Conservation (phyloP, 2,888 invertebrate species). For the Calliopum simillimum region DNA sequence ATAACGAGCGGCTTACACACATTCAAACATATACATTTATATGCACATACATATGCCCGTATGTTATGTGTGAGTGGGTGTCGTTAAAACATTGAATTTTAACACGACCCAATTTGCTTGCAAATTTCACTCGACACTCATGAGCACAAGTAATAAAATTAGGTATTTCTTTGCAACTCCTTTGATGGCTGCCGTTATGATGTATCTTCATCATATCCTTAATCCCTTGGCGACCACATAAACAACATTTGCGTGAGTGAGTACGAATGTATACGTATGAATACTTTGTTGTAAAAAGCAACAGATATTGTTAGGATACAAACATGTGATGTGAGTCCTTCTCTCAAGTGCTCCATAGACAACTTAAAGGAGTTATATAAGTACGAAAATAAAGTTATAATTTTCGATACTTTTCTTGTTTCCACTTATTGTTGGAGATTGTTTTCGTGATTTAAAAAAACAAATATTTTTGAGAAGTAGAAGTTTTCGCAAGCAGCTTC, state of each 20-base stretch:
- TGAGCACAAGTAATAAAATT: neutral
- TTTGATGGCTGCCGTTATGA: conserved; percentile 23
- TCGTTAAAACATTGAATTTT: conserved; percentile 26
- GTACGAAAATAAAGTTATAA: too few species aligned
- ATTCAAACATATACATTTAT: conserved; percentile 34
- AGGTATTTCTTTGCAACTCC: neutral
- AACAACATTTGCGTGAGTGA: neutral
- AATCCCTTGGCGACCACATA: conserved; percentile 59
- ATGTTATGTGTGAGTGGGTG: neutral
- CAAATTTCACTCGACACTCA: conserved; percentile 3
- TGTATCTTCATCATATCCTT: conserved; percentile 29
- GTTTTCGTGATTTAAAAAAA: too few species aligned
- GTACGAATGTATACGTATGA: neutral
- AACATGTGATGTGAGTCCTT: neutral
- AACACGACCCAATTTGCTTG: conserved; percentile 34
- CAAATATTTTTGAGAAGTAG: too few species aligned
- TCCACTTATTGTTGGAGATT: too few species aligned
- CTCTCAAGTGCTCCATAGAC: neutral
- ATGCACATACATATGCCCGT: conserved; percentile 11
- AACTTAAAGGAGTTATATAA: neutral
- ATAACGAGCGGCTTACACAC: conserved; percentile 16
- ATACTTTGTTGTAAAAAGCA: neutral
- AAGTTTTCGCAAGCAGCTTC: too few species aligned
- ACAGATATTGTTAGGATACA: neutral
- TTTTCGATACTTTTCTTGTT: too few species aligned